Conservation (phyloP, 2,888 invertebrate species). For the Thysanoteuthis rhombus region DNA sequence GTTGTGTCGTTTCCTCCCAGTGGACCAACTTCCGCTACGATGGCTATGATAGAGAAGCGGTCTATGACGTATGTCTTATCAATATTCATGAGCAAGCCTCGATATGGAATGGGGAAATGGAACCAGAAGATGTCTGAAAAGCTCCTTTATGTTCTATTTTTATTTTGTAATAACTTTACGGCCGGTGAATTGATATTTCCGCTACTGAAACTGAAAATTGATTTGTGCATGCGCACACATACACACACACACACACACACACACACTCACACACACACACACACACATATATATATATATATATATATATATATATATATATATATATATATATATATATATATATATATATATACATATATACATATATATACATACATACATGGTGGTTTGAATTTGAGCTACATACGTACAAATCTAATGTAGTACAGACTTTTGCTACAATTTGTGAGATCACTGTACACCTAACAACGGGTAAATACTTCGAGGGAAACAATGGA, state of each 20-base stretch:
- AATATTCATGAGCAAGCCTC: background rate
- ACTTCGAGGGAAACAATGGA: too few relatives aligned
- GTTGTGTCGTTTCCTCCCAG: slow-evolving; percentile 12
- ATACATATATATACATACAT: too few relatives aligned
- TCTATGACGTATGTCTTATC: background rate
- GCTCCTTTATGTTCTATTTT: background rate
- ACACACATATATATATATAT: background rate
- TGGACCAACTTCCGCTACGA: slow-evolving; percentile 12
- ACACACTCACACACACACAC: background rate
- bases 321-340: too few relatives aligned
- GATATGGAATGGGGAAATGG: background rate
- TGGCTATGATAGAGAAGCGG: background rate
- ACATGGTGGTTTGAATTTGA: too few relatives aligned
- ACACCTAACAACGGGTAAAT: too few relatives aligned
- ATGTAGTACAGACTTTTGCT: too few relatives aligned
- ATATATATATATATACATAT: background rate
- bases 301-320: background rate
- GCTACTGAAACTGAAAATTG: background rate
- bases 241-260: background rate
- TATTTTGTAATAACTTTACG: background rate
- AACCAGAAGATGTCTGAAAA: slow-evolving; percentile 12
- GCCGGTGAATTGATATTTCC: background rate
- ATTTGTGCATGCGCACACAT: background rate
- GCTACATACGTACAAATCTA: too few relatives aligned
- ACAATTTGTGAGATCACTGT: too few relatives aligned